Evolutionary conservation across 2,113 vertebrate genomes (phyloP), one percentile per base, ranked within the genome.

Genomic region (Tor tambroides): DNA sequence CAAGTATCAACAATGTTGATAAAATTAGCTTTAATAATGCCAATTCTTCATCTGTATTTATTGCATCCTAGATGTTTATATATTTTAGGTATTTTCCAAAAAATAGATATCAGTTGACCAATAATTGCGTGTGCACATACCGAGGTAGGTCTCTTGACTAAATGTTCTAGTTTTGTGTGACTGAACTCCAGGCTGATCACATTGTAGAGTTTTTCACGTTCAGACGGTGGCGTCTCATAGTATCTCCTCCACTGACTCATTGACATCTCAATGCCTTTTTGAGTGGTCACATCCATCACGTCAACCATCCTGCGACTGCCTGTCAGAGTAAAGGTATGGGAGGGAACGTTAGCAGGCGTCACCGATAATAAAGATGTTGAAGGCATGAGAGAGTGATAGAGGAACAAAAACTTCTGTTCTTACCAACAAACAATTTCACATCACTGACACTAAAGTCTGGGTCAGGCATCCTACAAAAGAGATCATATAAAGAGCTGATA

Each of bases 101-200:
- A n/a, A n/a, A n/a, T n/a, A n/a, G n/a, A n/a, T n/a, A n/a, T n/a
- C n/a, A n/a, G n/a, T 76, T 21, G 26, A 46, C 2, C 11, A 30
- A 17, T 5, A 54, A 15, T 2, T 67, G 21, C 28, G 5, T 65
- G 30, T 35, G 51, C 12, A 54, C 87, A 88, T 93, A 99, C 98
- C 91, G 97, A 98, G 63, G 97, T 94, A 0, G 98, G 98, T 28
- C 98, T 96, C 92, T 99, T 98, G 77, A 99, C 98, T 89, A 99
- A 95, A 92, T 98, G 97, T 93, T 98, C 98, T 90, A 99, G 94
- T 79, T 96, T 96, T 46, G 98, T 99, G 92, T 99, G 98, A 91
- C 98, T 99, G 90, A 99, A 99, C 92, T 99, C 98, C 63, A 99
- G 93, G 92, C 98, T 99, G 94, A 99, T 99, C 80, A 99, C 98